Conservation (phyloP, 2,113 vertebrate species). For the Oryzias woworae region DNA sequence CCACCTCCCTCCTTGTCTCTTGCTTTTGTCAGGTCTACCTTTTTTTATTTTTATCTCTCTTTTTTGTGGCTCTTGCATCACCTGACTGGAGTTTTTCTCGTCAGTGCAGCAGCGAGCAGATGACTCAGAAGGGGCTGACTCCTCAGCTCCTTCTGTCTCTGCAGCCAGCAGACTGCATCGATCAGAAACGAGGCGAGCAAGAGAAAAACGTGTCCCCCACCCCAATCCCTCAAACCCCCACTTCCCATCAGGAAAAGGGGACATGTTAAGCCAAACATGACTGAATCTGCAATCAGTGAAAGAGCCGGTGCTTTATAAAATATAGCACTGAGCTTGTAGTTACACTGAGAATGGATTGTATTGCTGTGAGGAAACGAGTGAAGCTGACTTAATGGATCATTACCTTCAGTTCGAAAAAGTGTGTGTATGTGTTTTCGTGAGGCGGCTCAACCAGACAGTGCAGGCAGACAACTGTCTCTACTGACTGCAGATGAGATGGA, state of each 20-base stretch:
- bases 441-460: conserved; percentile 73
- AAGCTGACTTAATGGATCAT: conserved; percentile 43
- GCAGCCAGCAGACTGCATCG: conserved; percentile 63
- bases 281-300: conserved; percentile 35
- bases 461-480: conserved; percentile 77
- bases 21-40: conserved; percentile 46
- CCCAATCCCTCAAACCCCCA: conserved; percentile 14
- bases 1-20: conserved; percentile 2
- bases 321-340: conserved; percentile 28
- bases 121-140: conserved; percentile 75
- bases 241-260: conserved; percentile 18
- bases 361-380: conserved; percentile 42
- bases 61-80: conserved; percentile 68
- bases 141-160: conserved; percentile 50
- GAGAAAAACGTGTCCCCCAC: conserved; percentile 30
- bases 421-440: conserved; percentile 38
- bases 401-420: conserved; percentile 45
- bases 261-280: conserved; percentile 37
- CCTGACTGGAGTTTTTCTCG: conserved; percentile 71
- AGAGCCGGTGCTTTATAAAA: conserved; percentile 10
- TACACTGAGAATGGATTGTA: conserved; percentile 20
- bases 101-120: conserved; percentile 74
- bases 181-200: conserved; percentile 34
- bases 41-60: conserved; percentile 28
- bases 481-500: conserved; percentile 81